Base-by-base conservation (phyloP, 1,140 invertebrate species). In the Hylaeus volcanicus region DNA sequence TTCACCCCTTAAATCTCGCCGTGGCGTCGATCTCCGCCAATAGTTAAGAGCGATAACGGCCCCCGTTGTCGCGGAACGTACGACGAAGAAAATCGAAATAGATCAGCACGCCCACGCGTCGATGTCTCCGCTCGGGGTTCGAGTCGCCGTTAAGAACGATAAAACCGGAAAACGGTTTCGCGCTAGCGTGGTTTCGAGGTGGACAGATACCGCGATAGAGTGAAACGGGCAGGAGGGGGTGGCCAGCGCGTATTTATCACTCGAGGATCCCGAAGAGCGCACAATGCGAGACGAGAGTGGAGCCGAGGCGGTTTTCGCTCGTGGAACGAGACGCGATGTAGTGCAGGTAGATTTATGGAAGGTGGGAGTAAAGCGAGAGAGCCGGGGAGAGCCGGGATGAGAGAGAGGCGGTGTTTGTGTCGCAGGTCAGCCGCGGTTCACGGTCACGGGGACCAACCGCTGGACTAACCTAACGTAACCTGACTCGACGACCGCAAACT, bases 351-450 rank as follows among this genome's bases (percentile, higher is more conserved):
- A 92, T 92, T 92, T 92, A 92, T 91, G 89, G 90, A 83, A 87
- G 89, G 86, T 88, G 86, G 87, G 81, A 90, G 90, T 86, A 86
- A 87, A 88, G 86, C n/a, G 53, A 73, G 53, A 58, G 45, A 60
- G 56, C 70, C 39, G 26, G 41, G 65, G 41, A 43, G 60, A 65
- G 64, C 26, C 26, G 26, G 26, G 26, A 26, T 26, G 56, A 64
- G 51, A 74, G 43, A 69, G 77, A 61, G 60, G 55, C 74, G 79
- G 86, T 89, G 90, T 91, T 89, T 90, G 90, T 92, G 92, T 92
- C 90, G 91, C 91, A 91, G 92, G 91, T 92, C 92, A 92, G 89
- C 82, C 84, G 82, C 83, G 90, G 92, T 93, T 93, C 92, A 93
- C 90, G 92, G 92, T 92, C 91, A 91, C 88, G 88, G 72, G 86